phyloP scores from a whole-genome alignment of 2,113 vertebrate genomes.

The Caretta caretta region DNA sequence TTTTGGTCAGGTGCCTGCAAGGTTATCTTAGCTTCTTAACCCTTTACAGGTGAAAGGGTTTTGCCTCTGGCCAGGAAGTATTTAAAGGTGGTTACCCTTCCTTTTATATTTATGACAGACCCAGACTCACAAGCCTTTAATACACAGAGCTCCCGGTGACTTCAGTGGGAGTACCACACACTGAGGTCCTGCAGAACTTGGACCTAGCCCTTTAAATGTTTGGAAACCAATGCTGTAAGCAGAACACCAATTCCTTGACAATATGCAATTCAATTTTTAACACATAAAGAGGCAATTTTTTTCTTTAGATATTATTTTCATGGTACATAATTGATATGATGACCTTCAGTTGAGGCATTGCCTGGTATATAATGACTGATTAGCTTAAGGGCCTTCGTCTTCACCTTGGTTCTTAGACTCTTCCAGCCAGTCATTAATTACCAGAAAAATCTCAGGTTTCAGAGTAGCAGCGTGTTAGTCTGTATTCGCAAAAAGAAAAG shows the following conservation, averaged over 20 bases:
- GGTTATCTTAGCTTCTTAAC: no score
- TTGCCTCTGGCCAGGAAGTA: no score
- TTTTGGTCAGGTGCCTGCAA: no score
- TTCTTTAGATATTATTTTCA: not conserved
- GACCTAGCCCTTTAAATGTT: not conserved
- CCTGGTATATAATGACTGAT: not conserved
- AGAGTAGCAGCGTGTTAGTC: no score
- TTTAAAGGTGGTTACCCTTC: no score
- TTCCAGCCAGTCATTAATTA: not conserved
- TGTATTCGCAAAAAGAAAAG: no score
- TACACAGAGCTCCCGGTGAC: fast-evolving
- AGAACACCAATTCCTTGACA: not conserved
- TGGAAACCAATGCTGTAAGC: not conserved
- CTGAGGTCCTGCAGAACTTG: not conserved
- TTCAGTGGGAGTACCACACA: fast-evolving
- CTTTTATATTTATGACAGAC: no score
- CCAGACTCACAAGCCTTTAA: not conserved
- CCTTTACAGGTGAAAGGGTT: no score
- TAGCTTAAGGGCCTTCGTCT: not conserved
- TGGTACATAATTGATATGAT: not conserved
- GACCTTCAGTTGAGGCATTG: not conserved
- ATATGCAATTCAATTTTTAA: not conserved
- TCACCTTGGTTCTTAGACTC: not conserved
- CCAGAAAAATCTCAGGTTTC: not conserved
- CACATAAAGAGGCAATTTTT: not conserved